These are phyloP conservation scores for Caenorhabditis sp. DNA, from an alignment of 2,888 invertebrate species.

Conservation along the genomic window DNA sequence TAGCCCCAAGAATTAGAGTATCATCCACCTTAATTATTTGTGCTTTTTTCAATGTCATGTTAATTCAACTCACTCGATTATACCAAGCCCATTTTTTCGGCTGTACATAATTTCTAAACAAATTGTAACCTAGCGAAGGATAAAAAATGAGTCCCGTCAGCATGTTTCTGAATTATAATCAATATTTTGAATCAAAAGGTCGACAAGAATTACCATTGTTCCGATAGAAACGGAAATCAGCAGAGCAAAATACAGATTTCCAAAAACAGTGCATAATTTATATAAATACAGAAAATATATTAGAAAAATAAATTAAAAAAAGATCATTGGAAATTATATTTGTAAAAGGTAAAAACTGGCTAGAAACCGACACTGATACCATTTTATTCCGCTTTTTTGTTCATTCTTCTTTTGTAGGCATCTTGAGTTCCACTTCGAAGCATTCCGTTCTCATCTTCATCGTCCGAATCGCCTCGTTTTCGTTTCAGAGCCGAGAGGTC, in stretches of 20 bases:
- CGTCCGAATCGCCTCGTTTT: constrained; percentile 54
- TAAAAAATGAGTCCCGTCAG: constrained; percentile 77
- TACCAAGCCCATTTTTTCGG: constrained; percentile 78
- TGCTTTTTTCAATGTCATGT: too few relatives aligned
- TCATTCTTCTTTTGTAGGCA: constrained; percentile 65
- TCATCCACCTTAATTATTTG: constrained; percentile 80
- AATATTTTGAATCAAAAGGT: too few relatives aligned
- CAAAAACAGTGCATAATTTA: constrained; percentile 3
- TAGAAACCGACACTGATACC: constrained; percentile 4
- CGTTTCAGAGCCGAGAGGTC: constrained; percentile 31
- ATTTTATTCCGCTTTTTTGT: constrained; percentile 42
- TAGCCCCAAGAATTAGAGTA: constrained; percentile 89
- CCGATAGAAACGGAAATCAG: background rate
- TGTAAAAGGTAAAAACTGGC: background rate
- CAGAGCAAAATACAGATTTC: background rate
- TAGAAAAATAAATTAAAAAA: constrained; percentile 10
- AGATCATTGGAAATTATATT: background rate
- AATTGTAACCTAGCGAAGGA: constrained; percentile 91
- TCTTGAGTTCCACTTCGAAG: constrained; percentile 33
- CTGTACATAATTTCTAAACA: constrained; percentile 87
- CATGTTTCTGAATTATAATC: constrained; percentile 32
- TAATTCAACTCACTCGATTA: constrained; percentile 24
- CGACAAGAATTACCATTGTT: background rate
- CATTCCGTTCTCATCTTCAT: constrained; percentile 54
- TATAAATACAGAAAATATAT: constrained; percentile 6